Evolutionary conservation across 2,888 invertebrate genomes (phyloP).

Genomic region (Drepanosiphum platanoidis): DNA sequence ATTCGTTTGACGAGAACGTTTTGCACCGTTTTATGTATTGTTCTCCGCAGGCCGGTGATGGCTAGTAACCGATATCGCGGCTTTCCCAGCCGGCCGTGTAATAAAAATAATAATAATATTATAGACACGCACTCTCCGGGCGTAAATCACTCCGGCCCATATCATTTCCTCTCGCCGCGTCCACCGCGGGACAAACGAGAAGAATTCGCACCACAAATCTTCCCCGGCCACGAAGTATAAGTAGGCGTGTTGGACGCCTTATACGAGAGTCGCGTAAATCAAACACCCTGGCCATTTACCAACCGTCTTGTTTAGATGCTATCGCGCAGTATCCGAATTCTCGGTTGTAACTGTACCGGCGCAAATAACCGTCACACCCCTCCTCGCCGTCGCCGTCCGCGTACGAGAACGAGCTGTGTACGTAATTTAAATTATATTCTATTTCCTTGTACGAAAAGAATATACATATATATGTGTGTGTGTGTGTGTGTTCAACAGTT

Average conservation of each 20-base stretch:
- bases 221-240: slow-evolving; percentile 43
- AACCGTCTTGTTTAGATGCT: slow-evolving; percentile 52
- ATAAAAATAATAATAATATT: too few relatives aligned
- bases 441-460: slow-evolving; percentile 7
- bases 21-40: background rate
- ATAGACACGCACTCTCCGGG: background rate
- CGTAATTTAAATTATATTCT: slow-evolving; percentile 26
- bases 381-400: too few relatives aligned
- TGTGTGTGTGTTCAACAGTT: too few relatives aligned
- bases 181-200: slow-evolving; percentile 29
- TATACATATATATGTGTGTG: background rate
- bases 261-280: slow-evolving; percentile 53
- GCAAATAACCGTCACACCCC: background rate
- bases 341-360: slow-evolving; percentile 43
- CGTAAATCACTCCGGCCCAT: slow-evolving; percentile 26
- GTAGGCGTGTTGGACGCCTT: slow-evolving; percentile 49
- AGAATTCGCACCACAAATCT: slow-evolving; percentile 52
- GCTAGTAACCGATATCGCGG: too few relatives aligned
- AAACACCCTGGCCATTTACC: slow-evolving; percentile 60
- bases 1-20: too few relatives aligned
- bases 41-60: background rate
- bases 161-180: background rate
- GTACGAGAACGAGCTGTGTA: background rate
- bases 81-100: too few relatives aligned
- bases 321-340: slow-evolving; percentile 53